Percentiles rank a stretch among this genome's conserved stretches.
phyloP scores from a whole-genome alignment of 2,797 vertebrate genomes.

The Gymnodraco acuticeps region DNA sequence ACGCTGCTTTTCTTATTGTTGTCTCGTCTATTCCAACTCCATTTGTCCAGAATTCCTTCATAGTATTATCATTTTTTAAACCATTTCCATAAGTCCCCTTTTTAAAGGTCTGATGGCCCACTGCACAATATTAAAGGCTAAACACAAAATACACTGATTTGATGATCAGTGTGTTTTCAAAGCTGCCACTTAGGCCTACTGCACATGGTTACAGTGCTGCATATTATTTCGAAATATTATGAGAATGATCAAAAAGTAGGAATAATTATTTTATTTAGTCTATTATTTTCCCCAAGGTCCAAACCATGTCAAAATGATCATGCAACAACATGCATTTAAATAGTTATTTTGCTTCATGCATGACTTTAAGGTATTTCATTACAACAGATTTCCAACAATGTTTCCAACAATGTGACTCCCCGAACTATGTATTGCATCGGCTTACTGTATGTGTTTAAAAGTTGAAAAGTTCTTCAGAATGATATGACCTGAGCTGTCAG shows the following conservation, averaged over 20 bases:
- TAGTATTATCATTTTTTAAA: not conserved
- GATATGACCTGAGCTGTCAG: not conserved
- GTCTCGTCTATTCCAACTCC: not conserved
- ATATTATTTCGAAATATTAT: not conserved
- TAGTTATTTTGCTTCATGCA: not conserved
- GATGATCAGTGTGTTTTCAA: too few species aligned
- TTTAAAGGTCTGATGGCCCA: not conserved
- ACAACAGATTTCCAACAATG: not conserved
- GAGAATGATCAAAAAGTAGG: not conserved
- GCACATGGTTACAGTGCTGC: not conserved
- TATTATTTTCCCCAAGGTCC: not conserved
- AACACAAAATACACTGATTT: too few species aligned
- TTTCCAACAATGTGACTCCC: not conserved
- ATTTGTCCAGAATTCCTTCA: not conserved
- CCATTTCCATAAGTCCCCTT: not conserved
- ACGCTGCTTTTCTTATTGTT: not conserved
- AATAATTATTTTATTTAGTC: not conserved
- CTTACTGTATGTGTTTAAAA: not conserved
- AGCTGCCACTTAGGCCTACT: too few species aligned
- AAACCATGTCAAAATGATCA: not conserved
- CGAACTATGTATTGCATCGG: not conserved
- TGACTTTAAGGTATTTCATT: not conserved
- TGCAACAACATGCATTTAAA: not conserved
- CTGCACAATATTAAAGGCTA: not conserved
- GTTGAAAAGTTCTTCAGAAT: not conserved